Conservation (phyloP, 2,888 invertebrate genomes). For the Oligia latruncula region DNA sequence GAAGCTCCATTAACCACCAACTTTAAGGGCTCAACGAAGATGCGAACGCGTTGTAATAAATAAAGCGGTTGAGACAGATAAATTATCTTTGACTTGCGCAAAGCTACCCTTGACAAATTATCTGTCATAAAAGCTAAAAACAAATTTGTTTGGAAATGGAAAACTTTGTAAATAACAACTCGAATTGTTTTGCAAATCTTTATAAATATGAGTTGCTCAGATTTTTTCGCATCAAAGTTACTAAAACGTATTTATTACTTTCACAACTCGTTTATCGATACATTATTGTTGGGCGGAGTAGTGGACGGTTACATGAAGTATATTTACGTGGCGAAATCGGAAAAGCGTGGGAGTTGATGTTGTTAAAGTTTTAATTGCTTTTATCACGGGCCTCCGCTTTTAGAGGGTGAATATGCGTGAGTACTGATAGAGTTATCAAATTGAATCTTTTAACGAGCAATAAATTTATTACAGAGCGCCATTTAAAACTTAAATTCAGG, state of each 20-base stretch:
- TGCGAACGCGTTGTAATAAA: constrained; percentile 88
- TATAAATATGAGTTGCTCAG: constrained; percentile 69
- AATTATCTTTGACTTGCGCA: constrained; percentile 89
- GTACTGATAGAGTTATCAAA: constrained; percentile 79
- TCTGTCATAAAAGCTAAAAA: constrained; percentile 89
- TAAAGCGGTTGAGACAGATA: constrained; percentile 89
- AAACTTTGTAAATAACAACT: constrained; percentile 84
- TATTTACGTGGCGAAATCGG: constrained; percentile 75
- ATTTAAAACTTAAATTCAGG: constrained; percentile 66
- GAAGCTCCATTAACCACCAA: constrained; percentile 87
- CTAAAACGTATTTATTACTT: constrained; percentile 67
- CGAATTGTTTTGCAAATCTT: constrained; percentile 78
- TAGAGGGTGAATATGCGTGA: constrained; percentile 82
- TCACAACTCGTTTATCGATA: constrained; percentile 72
- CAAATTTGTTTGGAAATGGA: constrained; percentile 86
- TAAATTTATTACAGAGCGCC: constrained; percentile 68
- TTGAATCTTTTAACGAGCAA: constrained; percentile 79
- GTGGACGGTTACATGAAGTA: constrained; percentile 74
- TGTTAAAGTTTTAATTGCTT: constrained; percentile 89
- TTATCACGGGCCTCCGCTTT: constrained; percentile 84
- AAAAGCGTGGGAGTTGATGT: constrained; percentile 80
- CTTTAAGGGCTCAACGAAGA: constrained; percentile 87
- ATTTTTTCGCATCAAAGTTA: constrained; percentile 67
- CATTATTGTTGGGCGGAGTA: constrained; percentile 69
- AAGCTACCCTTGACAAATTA: constrained; percentile 88